These are phyloP conservation scores for Danionella dracula DNA, from an alignment of 2,797 vertebrate species.

Conservation along the genomic window DNA sequence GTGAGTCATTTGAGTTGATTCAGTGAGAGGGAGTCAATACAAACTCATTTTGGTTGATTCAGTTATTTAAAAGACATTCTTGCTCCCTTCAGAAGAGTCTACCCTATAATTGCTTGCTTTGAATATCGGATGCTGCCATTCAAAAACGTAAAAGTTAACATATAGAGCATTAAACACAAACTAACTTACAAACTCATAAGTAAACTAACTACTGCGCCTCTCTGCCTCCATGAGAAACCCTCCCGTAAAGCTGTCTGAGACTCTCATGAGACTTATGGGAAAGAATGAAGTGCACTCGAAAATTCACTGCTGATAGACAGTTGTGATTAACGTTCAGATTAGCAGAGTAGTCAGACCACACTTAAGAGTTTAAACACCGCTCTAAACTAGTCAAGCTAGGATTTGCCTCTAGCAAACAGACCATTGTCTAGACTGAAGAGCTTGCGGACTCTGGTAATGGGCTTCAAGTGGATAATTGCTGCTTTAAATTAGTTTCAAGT, in stretches of 20 bases:
- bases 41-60: too few relatives aligned
- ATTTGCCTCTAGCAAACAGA: not conserved
- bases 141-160: too few relatives aligned
- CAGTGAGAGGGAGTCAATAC: too few relatives aligned
- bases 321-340: not conserved
- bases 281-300: not conserved
- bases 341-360: not conserved
- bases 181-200: too few relatives aligned
- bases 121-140: too few relatives aligned
- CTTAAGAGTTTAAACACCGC: not conserved
- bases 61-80: too few relatives aligned
- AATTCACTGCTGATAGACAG: not conserved
- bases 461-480: not conserved
- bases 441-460: not conserved
- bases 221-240: not conserved
- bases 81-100: too few relatives aligned
- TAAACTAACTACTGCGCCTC: too few relatives aligned
- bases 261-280: not conserved
- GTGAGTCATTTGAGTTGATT: too few relatives aligned
- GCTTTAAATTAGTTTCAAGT: not conserved
- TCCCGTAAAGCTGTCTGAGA: too few relatives aligned
- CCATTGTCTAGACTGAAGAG: not conserved
- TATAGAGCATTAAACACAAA: too few relatives aligned
- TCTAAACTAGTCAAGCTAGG: not conserved
- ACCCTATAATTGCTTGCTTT: too few relatives aligned